These are phyloP conservation scores for Allobates femoralis DNA, from an alignment of 2,797 vertebrate species.

Conservation along the genomic window DNA sequence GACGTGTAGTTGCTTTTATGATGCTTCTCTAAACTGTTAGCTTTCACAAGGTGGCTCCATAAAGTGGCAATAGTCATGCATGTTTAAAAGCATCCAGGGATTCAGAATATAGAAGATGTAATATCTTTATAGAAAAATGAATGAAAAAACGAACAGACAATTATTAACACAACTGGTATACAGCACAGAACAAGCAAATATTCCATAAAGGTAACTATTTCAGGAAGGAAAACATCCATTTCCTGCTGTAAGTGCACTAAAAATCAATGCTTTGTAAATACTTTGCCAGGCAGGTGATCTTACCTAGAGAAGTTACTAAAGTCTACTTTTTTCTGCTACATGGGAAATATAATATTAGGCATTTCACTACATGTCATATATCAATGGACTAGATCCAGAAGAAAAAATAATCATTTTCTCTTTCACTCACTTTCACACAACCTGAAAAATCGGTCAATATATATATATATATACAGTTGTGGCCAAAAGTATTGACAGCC, in stretches of 20 bases:
- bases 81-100: neutral
- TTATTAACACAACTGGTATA: neutral
- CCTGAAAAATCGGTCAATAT: too few species aligned
- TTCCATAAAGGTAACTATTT: neutral
- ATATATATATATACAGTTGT: too few species aligned
- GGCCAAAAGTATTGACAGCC: too few species aligned
- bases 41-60: neutral
- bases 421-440: too few species aligned
- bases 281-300: neutral
- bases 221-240: neutral
- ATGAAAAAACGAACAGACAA: neutral
- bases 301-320: neutral
- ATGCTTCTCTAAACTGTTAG: neutral
- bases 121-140: neutral
- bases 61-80: neutral
- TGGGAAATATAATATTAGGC: neutral
- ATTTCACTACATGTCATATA: neutral
- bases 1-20: constrained; percentile 14
- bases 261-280: too few species aligned
- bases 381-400: neutral
- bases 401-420: too few species aligned
- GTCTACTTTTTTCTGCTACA: neutral
- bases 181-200: neutral
- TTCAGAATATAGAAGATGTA: neutral
- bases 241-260: neutral